phyloP scores from a whole-genome alignment of 2,113 vertebrate species.

The Salvelinus alpinus region DNA sequence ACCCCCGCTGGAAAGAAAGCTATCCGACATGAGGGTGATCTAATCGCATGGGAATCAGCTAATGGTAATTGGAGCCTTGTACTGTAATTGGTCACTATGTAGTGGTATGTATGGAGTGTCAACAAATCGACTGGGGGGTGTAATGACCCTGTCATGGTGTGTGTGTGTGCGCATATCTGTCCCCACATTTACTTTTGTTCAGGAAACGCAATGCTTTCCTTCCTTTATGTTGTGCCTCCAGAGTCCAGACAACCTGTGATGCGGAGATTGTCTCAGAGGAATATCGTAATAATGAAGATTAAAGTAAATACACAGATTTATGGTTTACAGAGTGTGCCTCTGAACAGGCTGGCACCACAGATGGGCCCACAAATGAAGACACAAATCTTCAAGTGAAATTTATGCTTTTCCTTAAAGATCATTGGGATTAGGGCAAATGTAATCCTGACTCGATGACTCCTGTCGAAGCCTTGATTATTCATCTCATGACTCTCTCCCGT shows the following conservation, averaged over 20 bases:
- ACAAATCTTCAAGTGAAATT: conserved; percentile 38
- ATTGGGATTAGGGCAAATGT: conserved; percentile 43
- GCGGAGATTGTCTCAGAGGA: conserved; percentile 15
- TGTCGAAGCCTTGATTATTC: conserved; percentile 41
- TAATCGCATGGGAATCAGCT: no score
- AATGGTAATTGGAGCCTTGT: neutral
- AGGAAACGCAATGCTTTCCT: conserved; percentile 20
- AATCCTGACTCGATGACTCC: conserved; percentile 36
- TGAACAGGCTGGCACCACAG: neutral
- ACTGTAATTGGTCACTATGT: neutral
- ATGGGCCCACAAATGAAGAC: neutral
- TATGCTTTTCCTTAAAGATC: conserved; percentile 43
- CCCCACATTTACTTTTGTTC: neutral
- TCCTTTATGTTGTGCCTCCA: conserved; percentile 24
- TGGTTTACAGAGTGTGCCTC: conserved; percentile 2
- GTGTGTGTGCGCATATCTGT: neutral
- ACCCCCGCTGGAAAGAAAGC: no score
- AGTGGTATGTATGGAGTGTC: no score
- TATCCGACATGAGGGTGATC: no score
- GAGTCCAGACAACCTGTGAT: conserved; percentile 11
- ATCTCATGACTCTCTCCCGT: conserved; percentile 22
- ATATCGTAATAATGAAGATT: conserved; percentile 25
- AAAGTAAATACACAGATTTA: conserved; percentile 3
- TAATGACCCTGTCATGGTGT: conserved; percentile 3
- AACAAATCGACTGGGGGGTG: neutral